Percentiles rank a stretch among this genome's conserved stretches.
phyloP scores from a whole-genome alignment of 1,140 invertebrate species.

The Uloborus diversus region DNA sequence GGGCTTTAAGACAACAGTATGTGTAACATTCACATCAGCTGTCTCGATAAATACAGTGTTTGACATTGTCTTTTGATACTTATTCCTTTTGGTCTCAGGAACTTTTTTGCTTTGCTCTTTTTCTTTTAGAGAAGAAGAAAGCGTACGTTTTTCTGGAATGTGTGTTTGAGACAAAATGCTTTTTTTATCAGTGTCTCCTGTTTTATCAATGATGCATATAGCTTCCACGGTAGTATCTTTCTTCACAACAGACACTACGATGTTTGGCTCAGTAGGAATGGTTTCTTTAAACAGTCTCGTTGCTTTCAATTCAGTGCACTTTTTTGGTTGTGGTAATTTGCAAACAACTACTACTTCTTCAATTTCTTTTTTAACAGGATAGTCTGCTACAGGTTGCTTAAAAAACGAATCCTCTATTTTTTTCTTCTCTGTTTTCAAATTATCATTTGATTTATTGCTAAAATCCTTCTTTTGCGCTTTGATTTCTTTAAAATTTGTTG shows the following conservation, averaged over 20 bases:
- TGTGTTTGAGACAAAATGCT: background rate
- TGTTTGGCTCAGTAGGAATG: conserved; percentile 23
- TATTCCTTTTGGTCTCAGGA: too few species aligned
- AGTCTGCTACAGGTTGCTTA: too few species aligned
- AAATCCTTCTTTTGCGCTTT: too few species aligned
- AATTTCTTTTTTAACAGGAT: conserved; percentile 6
- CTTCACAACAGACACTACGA: conserved; percentile 25
- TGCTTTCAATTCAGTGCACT: background rate
- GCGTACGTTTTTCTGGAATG: background rate
- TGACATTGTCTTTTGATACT: too few species aligned
- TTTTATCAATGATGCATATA: background rate
- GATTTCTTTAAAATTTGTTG: too few species aligned
- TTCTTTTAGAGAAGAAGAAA: too few species aligned
- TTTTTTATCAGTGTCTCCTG: background rate
- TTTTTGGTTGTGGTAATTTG: conserved; percentile 35
- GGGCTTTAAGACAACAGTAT: conserved; percentile 32
- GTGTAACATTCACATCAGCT: conserved; percentile 4
- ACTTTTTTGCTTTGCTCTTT: too few species aligned
- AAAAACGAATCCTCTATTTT: too few species aligned
- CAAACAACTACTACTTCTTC: conserved; percentile 42
- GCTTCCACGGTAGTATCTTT: background rate
- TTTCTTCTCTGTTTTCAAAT: too few species aligned
- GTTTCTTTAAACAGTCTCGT: background rate
- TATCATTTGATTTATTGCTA: too few species aligned
- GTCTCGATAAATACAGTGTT: too few species aligned